phyloP scores from a whole-genome alignment of 2,797 vertebrate species.

The Hirundo rustica region DNA sequence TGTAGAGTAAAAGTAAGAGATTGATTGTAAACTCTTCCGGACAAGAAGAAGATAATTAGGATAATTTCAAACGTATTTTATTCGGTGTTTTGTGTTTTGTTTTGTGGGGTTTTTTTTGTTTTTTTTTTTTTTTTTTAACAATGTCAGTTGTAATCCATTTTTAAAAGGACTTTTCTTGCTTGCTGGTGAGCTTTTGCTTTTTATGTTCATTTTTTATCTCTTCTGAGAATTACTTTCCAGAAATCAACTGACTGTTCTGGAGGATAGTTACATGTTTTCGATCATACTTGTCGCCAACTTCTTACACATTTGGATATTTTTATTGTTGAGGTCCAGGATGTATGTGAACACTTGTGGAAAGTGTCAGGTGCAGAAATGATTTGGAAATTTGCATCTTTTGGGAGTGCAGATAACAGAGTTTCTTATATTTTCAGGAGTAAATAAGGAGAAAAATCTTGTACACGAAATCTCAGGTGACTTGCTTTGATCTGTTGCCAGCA shows the following conservation, averaged over 20 bases:
- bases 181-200: not conserved
- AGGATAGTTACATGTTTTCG: not conserved
- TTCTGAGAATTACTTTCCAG: not conserved
- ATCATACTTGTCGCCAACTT: not conserved
- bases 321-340: not conserved
- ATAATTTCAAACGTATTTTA: not conserved
- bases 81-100: not conserved
- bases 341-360: rapidly evolving
- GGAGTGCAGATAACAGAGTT: not conserved
- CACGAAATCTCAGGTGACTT: not conserved
- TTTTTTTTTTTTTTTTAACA: not conserved
- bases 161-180: not conserved
- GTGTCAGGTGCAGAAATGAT: not conserved
- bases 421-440: not conserved
- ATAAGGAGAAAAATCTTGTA: not conserved
- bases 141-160: not conserved
- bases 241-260: not conserved
- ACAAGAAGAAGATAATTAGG: not conserved
- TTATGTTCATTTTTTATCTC: not conserved
- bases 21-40: not conserved
- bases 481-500: not conserved
- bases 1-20: not conserved
- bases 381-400: not conserved
- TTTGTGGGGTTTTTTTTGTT: too few species aligned
- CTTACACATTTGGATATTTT: not conserved